Evolutionary conservation across 2,797 vertebrate species (phyloP).

Genomic region (Malacoraja senta): DNA sequence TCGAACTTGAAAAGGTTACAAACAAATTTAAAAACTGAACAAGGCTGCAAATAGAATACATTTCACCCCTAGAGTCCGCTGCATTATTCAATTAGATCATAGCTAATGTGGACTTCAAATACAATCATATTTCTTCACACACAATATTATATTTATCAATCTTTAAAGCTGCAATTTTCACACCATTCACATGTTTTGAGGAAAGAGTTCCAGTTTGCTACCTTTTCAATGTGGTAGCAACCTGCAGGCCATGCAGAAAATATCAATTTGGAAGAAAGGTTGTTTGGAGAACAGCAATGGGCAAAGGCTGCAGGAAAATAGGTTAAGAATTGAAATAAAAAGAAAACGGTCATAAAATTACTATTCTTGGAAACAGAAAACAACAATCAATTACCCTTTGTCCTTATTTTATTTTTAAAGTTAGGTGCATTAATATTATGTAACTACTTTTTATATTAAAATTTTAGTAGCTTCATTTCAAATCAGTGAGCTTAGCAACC

Average conservation of each 20-base stretch:
- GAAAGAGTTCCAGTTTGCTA: not conserved
- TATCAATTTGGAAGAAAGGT: not conserved
- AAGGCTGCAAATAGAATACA: not conserved
- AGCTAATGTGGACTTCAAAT: not conserved
- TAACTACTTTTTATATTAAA: not conserved
- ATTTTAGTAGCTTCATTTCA: not conserved
- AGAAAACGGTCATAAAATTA: not conserved
- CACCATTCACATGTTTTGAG: not conserved
- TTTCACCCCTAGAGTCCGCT: not conserved
- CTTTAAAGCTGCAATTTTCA: not conserved
- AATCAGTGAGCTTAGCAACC: not conserved
- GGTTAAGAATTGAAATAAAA: not conserved
- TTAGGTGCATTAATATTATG: not conserved
- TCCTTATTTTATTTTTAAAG: not conserved
- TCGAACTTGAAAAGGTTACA: not conserved
- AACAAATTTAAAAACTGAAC: not conserved
- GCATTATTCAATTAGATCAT: not conserved
- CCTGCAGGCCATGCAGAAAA: not conserved
- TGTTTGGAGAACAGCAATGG: not conserved
- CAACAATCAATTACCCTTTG: not conserved
- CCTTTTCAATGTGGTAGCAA: not conserved
- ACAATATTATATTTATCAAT: not conserved
- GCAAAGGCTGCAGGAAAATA: not conserved
- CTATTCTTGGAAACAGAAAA: not conserved
- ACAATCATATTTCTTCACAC: not conserved